phyloP scores from a whole-genome alignment of 1,140 invertebrate species.

The Apocrypta bakeri region DNA sequence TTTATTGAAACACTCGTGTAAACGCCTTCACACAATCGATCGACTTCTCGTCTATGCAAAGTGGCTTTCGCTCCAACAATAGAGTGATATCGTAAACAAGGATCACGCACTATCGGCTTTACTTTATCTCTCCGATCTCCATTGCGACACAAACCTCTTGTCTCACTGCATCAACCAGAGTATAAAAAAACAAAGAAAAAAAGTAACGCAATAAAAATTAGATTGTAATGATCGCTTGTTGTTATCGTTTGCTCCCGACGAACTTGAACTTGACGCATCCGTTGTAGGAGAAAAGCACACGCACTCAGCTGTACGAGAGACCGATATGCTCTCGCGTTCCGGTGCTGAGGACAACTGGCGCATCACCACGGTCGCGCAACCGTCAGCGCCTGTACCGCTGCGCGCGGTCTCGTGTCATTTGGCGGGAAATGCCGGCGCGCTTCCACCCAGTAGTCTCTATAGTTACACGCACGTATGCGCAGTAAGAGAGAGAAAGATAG shows the following conservation, averaged over 20 bases:
- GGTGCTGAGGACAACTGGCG: slow-evolving; percentile 38
- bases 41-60: background rate
- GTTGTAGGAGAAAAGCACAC: too few relatives aligned
- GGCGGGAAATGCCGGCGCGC: slow-evolving; percentile 26
- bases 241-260: too few relatives aligned
- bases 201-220: too few relatives aligned
- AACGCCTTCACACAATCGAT: background rate
- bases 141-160: too few relatives aligned
- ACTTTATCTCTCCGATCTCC: too few relatives aligned
- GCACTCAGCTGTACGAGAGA: too few relatives aligned
- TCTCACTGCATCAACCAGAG: too few relatives aligned
- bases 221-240: too few relatives aligned
- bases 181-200: too few relatives aligned
- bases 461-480: background rate
- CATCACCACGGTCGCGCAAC: background rate
- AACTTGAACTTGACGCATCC: too few relatives aligned
- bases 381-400: background rate
- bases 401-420: slow-evolving; percentile 17
- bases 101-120: background rate
- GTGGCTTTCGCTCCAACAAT: background rate
- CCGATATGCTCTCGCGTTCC: slow-evolving; percentile 35
- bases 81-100: background rate
- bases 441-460: background rate
- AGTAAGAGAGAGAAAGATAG: background rate
- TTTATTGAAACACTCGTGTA: too few relatives aligned